phyloP scores from a whole-genome alignment of 2,113 vertebrate species.

The Protobothrops mucrosquamatus region DNA sequence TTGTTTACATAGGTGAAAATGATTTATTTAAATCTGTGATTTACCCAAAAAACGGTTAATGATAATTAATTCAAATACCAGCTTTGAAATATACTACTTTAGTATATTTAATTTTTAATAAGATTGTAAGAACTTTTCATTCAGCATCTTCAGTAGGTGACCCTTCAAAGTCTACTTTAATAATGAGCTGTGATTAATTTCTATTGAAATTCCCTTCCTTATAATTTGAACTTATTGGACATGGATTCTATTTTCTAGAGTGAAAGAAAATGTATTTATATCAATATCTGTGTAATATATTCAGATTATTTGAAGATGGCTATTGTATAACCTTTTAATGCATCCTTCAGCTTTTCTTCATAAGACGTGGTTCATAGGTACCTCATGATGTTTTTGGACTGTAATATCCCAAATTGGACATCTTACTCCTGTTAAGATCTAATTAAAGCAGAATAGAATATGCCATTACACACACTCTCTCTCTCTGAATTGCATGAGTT shows the following conservation, averaged over 20 bases:
- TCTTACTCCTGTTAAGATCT: background rate
- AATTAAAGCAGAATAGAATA: background rate
- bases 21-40: constrained; percentile 42
- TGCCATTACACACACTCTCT: background rate
- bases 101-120: background rate
- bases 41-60: constrained; percentile 47
- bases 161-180: background rate
- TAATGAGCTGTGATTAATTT: background rate
- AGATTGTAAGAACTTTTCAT: constrained; percentile 17
- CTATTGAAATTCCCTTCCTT: background rate
- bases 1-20: constrained; percentile 51
- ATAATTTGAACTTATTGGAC: background rate
- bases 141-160: background rate
- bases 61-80: constrained; percentile 52
- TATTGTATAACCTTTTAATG: background rate
- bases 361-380: background rate
- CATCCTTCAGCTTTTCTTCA: background rate
- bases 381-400: background rate
- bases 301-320: background rate
- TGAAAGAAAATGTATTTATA: background rate
- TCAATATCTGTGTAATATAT: background rate
- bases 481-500: background rate
- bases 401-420: background rate
- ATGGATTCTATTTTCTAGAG: background rate
- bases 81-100: constrained; percentile 43